Percentiles rank a stretch among this genome's conserved stretches.
These are phyloP conservation scores for Tetragnatha versicolor DNA, from an alignment of 1,140 invertebrate species.

Conservation along the genomic window DNA sequence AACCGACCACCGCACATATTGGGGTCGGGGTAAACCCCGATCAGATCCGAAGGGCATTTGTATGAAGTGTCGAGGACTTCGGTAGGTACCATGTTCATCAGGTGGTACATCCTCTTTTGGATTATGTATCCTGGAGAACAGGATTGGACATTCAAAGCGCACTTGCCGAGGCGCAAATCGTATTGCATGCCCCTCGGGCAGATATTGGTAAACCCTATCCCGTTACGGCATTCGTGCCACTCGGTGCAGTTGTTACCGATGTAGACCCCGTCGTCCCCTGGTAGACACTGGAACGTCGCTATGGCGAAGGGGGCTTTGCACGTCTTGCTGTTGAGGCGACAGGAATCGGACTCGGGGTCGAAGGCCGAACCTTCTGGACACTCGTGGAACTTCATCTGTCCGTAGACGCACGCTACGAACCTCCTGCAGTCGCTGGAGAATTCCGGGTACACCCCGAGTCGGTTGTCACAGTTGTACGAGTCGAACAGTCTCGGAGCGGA, in stretches of 20 bases:
- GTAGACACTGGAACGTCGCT: conserved; percentile 45
- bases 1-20: conserved; percentile 27
- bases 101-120: background rate
- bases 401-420: conserved; percentile 36
- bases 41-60: background rate
- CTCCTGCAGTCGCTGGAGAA: conserved; percentile 38
- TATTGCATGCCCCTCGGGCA: conserved; percentile 31
- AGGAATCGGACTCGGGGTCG: conserved; percentile 19
- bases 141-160: background rate
- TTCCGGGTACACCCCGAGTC: conserved; percentile 35
- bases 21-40: conserved; percentile 27
- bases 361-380: conserved; percentile 19
- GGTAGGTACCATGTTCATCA: background rate
- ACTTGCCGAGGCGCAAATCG: background rate
- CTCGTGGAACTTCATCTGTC: background rate
- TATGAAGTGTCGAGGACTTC: background rate
- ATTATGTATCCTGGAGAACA: background rate
- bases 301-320: conserved; percentile 39
- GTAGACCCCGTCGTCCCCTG: conserved; percentile 51
- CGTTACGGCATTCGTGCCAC: conserved; percentile 54
- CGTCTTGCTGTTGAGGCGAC: background rate
- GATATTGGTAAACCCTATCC: conserved; percentile 32
- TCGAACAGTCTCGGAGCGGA: conserved; percentile 31
- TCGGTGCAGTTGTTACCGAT: background rate
- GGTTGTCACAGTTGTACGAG: conserved; percentile 38